Base-by-base conservation (phyloP, 2,888 invertebrate species). In the Chrysolina oricalcia region DNA sequence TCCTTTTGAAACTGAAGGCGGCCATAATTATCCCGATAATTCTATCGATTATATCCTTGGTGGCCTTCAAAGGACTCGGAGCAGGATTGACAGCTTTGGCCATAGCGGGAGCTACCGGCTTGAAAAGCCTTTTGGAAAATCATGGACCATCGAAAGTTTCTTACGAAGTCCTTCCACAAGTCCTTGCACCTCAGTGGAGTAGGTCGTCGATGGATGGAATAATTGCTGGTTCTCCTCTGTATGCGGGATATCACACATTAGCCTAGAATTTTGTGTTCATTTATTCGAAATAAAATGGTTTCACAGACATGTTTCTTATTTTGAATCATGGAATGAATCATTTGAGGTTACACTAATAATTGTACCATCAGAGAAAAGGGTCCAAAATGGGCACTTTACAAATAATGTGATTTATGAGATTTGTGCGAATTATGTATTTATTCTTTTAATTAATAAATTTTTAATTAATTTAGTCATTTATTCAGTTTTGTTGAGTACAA, bases 1-100 rank as follows among this genome's bases (percentile, higher is more conserved):
- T 93, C 80, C 89, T 91, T 23, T 85, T 93, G 84, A 92, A 92
- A 85, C 85, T 93, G 82, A 93, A 93, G 86, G 91, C 92, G 69
- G 89, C 91, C 53, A 89, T 93, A 46, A 88, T 93, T 63, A 86
- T 93, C 69, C 93, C 93, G 41, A 89, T 92, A 35, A 86, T 92
- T 63, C 89, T 93, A 78, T 90, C 91, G 27, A 85, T 91, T 73
- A 90, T 93, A 63, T 91, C 91, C n/a, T 87, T 93, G 76, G 90
- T 93, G 66, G 92, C 93, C 10, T 90, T 93, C 82, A 93, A 93
- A 87, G 93, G 92, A 71, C 89, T 93, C 70, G 92, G 92, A 74
- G 90, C 92, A 41, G 92, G 93, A 66, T 84, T 92, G 62, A 89
- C 92, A 78, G 92, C 93, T 40, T 88, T 93, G 77, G 87, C 92